These are phyloP conservation scores for Ascaphus truei DNA, from an alignment of 2,113 vertebrate genomes.

Conservation along the genomic window DNA sequence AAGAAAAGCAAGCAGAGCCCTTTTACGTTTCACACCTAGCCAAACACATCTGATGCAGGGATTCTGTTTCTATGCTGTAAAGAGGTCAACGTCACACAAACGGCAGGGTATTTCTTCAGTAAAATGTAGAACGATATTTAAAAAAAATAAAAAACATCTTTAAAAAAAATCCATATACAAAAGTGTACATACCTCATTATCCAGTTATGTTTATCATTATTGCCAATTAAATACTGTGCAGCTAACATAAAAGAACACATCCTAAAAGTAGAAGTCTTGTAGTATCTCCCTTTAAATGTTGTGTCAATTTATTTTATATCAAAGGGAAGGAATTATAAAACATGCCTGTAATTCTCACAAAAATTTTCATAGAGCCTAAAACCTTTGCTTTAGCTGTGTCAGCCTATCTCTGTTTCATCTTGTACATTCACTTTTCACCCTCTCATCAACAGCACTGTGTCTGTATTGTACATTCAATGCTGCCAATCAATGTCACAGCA, in stretches of 20 bases:
- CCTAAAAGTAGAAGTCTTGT: neutral
- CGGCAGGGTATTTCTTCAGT: no score
- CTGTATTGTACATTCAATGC: neutral
- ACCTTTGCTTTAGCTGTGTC: constrained; percentile 3
- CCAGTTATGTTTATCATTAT: no score
- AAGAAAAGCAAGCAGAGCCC: no score
- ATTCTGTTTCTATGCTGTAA: neutral
- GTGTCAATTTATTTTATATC: neutral
- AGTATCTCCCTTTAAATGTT: neutral
- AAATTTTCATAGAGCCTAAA: constrained; percentile 12
- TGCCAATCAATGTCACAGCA: constrained; percentile 8
- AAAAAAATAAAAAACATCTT: no score
- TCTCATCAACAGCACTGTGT: neutral
- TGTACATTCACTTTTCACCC: neutral
- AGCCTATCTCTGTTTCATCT: neutral
- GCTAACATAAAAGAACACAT: neutral
- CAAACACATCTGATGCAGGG: neutral
- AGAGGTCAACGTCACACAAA: no score
- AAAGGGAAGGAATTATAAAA: neutral
- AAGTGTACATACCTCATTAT: no score
- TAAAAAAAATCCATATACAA: no score
- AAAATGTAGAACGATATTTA: no score
- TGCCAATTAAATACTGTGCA: neutral
- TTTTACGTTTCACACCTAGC: neutral
- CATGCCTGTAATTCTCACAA: neutral